These are phyloP conservation scores for Mirounga angustirostris DNA, from an alignment of 2,113 vertebrate genomes.

Conservation along the genomic window DNA sequence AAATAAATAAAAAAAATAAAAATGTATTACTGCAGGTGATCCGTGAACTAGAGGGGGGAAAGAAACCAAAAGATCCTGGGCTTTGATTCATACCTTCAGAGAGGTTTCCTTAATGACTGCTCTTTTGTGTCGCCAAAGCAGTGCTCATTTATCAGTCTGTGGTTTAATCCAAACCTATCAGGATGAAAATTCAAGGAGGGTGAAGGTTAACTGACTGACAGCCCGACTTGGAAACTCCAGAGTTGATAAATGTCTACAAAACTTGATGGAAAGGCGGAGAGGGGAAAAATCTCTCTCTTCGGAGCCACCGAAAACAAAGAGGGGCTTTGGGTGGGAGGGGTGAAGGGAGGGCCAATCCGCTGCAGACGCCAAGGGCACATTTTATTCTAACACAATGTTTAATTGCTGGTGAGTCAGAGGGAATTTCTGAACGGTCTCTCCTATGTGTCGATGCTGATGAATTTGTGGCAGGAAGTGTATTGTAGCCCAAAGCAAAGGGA, in stretches of 20 bases:
- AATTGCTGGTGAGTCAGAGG: conserved; percentile 80
- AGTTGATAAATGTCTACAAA: conserved; percentile 74
- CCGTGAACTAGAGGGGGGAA: background rate
- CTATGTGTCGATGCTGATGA: conserved; percentile 67
- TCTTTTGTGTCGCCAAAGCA: conserved; percentile 79
- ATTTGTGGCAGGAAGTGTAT: conserved; percentile 74
- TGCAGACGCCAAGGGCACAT: background rate
- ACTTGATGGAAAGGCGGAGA: conserved; percentile 62
- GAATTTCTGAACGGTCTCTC: conserved; percentile 67
- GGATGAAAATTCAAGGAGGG: conserved; percentile 83
- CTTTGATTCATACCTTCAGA: conserved; percentile 81
- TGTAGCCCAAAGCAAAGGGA: conserved; percentile 76
- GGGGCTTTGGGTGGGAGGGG: background rate
- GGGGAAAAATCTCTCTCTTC: conserved; percentile 61
- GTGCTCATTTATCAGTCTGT: conserved; percentile 80
- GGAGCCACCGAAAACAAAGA: conserved; percentile 58
- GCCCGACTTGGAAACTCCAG: conserved; percentile 58
- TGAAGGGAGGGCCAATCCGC: background rate
- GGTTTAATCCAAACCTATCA: conserved; percentile 82
- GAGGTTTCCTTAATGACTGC: conserved; percentile 80
- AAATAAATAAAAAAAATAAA: conserved; percentile 75
- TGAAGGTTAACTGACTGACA: conserved; percentile 84
- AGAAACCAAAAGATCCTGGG: conserved; percentile 56
- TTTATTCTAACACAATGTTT: conserved; percentile 79
- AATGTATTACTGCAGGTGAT: conserved; percentile 54